phyloP scores from a whole-genome alignment of 2,797 vertebrate species.

The Danio albolineatus region DNA sequence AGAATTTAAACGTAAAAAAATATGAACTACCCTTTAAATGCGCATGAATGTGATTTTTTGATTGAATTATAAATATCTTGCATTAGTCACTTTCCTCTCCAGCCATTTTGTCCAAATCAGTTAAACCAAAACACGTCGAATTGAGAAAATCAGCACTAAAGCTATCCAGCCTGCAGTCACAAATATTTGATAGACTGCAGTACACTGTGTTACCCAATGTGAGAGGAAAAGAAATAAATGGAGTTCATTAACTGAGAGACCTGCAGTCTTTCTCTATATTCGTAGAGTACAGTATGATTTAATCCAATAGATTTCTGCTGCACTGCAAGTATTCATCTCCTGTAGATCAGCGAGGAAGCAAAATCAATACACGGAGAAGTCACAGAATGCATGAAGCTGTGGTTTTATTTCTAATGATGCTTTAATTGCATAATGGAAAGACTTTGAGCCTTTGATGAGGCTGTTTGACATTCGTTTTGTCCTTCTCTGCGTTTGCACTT shows the following conservation, averaged over 20 bases:
- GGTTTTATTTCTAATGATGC: background rate
- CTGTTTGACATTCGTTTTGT: constrained; percentile 7
- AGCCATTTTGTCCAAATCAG: background rate
- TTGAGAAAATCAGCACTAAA: background rate
- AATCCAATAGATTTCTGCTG: constrained; percentile 1
- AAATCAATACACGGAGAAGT: constrained; percentile 23
- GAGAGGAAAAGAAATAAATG: background rate
- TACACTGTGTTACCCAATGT: constrained; percentile 28
- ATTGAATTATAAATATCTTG: background rate
- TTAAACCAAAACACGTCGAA: background rate
- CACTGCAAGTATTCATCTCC: constrained; percentile 1
- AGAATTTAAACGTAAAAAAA: background rate
- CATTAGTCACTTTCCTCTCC: background rate
- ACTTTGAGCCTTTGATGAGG: background rate
- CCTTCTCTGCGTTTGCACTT: constrained; percentile 1
- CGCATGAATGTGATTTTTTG: background rate
- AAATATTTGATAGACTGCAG: constrained; percentile 11
- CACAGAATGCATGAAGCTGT: background rate
- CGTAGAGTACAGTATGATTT: background rate
- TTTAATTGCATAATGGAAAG: background rate
- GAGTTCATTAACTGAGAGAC: constrained; percentile 1
- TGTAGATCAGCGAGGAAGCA: constrained; percentile 4
- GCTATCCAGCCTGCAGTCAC: background rate
- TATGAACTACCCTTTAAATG: background rate
- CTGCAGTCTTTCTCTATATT: background rate